Evolutionary conservation across 1,140 invertebrate species (phyloP).

Genomic region (Rhizoglyphus robini): DNA sequence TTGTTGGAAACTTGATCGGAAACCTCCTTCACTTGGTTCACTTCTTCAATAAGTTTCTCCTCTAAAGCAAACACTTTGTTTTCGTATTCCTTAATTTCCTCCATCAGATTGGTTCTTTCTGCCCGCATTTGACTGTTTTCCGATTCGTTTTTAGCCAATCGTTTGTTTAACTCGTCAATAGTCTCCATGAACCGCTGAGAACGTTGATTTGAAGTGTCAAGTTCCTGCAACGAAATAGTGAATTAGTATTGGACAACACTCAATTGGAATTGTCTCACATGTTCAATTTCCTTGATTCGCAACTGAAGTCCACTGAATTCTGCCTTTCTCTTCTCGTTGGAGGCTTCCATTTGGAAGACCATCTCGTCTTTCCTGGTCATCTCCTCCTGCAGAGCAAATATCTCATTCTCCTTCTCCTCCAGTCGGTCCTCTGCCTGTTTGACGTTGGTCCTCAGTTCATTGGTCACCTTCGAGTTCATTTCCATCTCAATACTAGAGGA

Average conservation of each 20-base stretch:
- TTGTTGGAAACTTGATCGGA: background rate
- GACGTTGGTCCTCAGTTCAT: conserved; percentile 20
- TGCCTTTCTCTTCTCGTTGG: conserved; percentile 14
- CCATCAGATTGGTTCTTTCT: conserved; percentile 15
- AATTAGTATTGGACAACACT: background rate
- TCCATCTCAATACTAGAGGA: background rate
- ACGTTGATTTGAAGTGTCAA: background rate
- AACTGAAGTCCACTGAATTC: conserved; percentile 14
- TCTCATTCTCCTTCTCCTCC: conserved; percentile 14
- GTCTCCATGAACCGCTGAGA: conserved; percentile 16
- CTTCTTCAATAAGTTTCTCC: conserved; percentile 17
- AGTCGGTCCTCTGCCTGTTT: conserved; percentile 21
- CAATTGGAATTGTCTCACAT: background rate
- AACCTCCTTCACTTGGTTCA: conserved; percentile 1
- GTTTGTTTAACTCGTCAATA: conserved; percentile 24
- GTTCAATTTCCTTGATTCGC: conserved; percentile 22
- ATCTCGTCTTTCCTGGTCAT: conserved; percentile 23
- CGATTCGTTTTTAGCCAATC: conserved; percentile 13
- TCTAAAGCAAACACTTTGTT: conserved; percentile 15
- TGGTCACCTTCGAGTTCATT: conserved; percentile 19
- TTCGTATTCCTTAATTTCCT: conserved; percentile 18
- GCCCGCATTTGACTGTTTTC: background rate
- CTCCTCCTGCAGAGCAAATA: conserved; percentile 21
- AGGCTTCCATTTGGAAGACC: conserved; percentile 20
- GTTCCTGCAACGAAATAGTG: background rate